Conservation (phyloP, 2,888 invertebrate genomes). For the Agriopis marginaria region DNA sequence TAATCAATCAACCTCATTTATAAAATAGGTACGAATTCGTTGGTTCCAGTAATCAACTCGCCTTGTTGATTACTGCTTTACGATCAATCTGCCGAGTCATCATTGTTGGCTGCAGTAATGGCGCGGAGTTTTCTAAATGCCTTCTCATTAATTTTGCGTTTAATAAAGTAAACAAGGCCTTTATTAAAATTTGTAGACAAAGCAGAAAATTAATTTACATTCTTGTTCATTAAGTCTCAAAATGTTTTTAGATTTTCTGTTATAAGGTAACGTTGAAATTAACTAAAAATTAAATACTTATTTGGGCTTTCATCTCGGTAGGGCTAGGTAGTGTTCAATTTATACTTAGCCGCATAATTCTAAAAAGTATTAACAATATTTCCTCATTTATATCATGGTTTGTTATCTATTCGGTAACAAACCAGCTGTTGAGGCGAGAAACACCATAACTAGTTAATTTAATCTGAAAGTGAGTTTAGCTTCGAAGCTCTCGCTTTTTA, state of each 20-base stretch:
- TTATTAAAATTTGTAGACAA: constrained; percentile 18
- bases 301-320: not conserved
- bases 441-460: constrained; percentile 14
- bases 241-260: not conserved
- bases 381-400: not conserved
- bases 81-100: constrained; percentile 28
- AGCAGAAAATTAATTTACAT: constrained; percentile 15
- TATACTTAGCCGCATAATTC: not conserved
- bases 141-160: constrained; percentile 20
- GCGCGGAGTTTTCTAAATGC: constrained; percentile 3
- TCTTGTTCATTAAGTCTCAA: constrained; percentile 8
- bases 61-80: constrained; percentile 13
- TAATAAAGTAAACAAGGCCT: constrained; percentile 23
- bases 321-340: not conserved
- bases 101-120: constrained; percentile 21
- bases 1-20: constrained; percentile 41
- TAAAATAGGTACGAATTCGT: constrained; percentile 29
- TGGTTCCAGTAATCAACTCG: constrained; percentile 21
- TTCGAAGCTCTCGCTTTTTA: constrained; percentile 22
- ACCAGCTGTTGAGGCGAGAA: constrained; percentile 22
- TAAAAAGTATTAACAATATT: not conserved
- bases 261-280: not conserved
- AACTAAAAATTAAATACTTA: constrained; percentile 1
- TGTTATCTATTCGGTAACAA: not conserved
- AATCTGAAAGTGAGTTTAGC: constrained; percentile 11